Base-by-base conservation (phyloP, 2,888 invertebrate genomes). In the Orthosia gothica region DNA sequence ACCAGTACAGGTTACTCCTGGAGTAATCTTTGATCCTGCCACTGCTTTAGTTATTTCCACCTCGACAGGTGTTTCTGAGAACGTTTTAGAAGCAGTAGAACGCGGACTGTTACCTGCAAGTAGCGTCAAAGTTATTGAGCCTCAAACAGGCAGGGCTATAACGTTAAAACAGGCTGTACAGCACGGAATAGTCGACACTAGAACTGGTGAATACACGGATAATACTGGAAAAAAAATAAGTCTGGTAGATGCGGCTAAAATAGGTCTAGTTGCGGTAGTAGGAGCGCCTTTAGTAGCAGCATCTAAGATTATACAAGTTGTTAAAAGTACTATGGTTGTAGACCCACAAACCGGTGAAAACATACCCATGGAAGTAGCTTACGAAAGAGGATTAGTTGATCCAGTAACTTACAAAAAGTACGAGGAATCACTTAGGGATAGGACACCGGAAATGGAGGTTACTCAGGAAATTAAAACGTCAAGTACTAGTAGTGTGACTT, bases 321-420 rank as follows among this genome's bases (percentile, higher is more conserved):
- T 98, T 7, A 97, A 96, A 84, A 96, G 90, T 81, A 96, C 97
- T 5, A 97, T 98, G 96, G 97, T 98, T 18, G 95, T 97, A 71
- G 99, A 99, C 93, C 98, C 99, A 0, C 97, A 97, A 86, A 98
- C 98, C 1, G 98, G 98, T 5, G 97, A 98, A 91, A 97, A 98
- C 90, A 96, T 99, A 83, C 98, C 98, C 2, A 97, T 98, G 86
- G 98, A 98, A 93, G 98, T 98, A 68, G 99, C 99, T 5, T 97
- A 98, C 84, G 97, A 98, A 90, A 97, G 98, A 78, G 98, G 98
- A 12, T 93, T 98, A 76, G 98, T 99, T 74, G 98, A 97, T 89
- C 89, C 95, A 70, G 90, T 96, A 76, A 97, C 97, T 15, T 97
- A 96, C 76, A 94, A 95, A 83, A 96, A 96, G 86, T 96, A 97